Conservation (phyloP, 2,113 vertebrate genomes). For the Nycticorax nycticorax region DNA sequence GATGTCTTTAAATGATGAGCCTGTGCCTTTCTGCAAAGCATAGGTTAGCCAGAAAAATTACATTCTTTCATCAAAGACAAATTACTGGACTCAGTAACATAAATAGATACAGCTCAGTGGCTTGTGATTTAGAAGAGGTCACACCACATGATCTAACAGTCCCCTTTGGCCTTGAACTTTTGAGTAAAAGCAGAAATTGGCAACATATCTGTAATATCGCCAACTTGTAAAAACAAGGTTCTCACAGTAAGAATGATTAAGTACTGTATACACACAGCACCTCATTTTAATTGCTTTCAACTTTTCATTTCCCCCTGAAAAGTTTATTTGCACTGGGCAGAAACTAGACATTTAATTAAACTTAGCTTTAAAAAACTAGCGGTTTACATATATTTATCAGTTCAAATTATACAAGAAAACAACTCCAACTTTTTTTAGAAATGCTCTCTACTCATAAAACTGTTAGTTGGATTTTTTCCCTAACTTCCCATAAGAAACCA, state of each 20-base stretch:
- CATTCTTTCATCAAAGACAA: neutral
- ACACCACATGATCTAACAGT: neutral
- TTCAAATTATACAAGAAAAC: conserved; percentile 31
- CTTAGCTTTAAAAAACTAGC: neutral
- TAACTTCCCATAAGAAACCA: neutral
- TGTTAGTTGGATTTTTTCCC: neutral
- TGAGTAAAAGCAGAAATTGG: conserved; percentile 58
- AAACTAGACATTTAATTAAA: conserved; percentile 52
- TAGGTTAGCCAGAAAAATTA: neutral
- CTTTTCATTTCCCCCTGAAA: conserved; percentile 18
- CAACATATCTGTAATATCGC: neutral
- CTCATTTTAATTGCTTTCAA: conserved; percentile 54
- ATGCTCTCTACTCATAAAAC: conserved; percentile 9
- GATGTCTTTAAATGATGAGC: neutral
- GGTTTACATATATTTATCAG: conserved; percentile 30
- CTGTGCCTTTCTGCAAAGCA: neutral
- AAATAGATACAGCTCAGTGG: conserved; percentile 9
- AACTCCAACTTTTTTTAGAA: neutral
- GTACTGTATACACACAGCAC: conserved; percentile 31
- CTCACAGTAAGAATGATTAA: conserved; percentile 49
- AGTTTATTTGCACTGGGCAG: conserved; percentile 34
- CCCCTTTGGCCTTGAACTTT: conserved; percentile 33
- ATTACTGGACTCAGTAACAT: neutral
- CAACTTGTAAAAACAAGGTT: conserved; percentile 57
- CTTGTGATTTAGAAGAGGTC: conserved; percentile 46